phyloP scores from a whole-genome alignment of 2,797 vertebrate genomes.

The Glossophaga mutica region DNA sequence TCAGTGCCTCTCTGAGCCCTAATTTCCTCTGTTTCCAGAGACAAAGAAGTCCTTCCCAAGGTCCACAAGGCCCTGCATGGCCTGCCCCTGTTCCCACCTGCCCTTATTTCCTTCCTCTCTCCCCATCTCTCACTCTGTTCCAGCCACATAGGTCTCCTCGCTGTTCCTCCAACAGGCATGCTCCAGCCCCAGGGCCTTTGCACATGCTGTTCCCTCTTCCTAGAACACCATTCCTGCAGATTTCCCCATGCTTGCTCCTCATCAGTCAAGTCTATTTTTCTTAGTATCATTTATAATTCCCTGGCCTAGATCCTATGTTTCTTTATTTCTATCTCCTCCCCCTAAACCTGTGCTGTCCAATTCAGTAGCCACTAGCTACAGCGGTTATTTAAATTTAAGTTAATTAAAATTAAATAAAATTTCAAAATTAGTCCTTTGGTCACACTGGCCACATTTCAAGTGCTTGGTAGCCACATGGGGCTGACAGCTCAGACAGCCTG shows the following conservation, averaged over 20 bases:
- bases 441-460: neutral
- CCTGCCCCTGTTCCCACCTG: neutral
- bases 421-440: neutral
- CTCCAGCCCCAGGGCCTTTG: neutral
- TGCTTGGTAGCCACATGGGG: no score
- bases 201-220: neutral
- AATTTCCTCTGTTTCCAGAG: neutral
- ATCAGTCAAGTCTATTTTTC: neutral
- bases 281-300: neutral
- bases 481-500: rapidly evolving
- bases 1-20: neutral
- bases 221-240: neutral
- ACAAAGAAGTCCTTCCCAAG: neutral
- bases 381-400: neutral
- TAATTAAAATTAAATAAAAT: neutral
- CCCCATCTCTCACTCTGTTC: neutral
- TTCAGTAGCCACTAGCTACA: neutral
- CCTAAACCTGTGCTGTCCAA: neutral
- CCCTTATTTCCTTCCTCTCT: neutral
- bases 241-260: neutral
- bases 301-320: neutral
- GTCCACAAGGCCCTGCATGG: neutral
- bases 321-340: neutral
- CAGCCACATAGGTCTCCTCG: neutral
- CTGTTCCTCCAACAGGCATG: neutral